Evolutionary conservation across 1,140 invertebrate genomes (phyloP), one percentile per base, ranked within the genome.

Genomic region (Cydia strobilella): DNA sequence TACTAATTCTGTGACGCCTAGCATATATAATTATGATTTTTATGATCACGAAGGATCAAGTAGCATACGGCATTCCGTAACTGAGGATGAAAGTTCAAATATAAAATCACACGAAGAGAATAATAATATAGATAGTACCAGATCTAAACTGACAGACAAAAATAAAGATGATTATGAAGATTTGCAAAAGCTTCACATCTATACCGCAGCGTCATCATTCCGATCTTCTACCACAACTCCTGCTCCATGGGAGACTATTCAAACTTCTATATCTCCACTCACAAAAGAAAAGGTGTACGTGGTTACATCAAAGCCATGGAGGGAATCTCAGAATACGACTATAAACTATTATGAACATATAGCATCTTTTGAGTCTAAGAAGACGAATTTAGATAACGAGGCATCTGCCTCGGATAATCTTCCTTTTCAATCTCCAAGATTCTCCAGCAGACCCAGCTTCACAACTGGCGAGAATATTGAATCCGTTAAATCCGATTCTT

Each of bases 251-350:
- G 94, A 95, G 25, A 86, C 93, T 79, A 93, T 95, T 74, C 94
- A 95, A 85, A 94, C 96, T n/a, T 95, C 95, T 10, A 95, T 96
- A 79, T 95, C 95, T 2, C 94, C 95, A 39, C 87, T 95, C 54
- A 96, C 95, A 4, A 96, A 95, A 78, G 96, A 97, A 90, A 96
- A 96, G 87, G 94, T 97, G 0, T 96, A 96, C 80, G 95, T 97
- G 10, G 96, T 97, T 1, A 97, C 96, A 3, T 96, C 96, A 9
- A 94, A 95, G 76, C 93, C 95, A 23, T 92, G 90, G 90, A 78
- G 76, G 72, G 89, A 91, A 23, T 80, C 83, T 35, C 72, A 76
- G 25, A 87, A 89, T 78, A 74, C 73, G 12, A 79, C 85, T 13
- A 82, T 54, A 6, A 20, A 80, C 13, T 85, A 87, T 73, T 87